These are phyloP conservation scores for Pseudocheirus occidentalis DNA, from an alignment of 2,797 vertebrate genomes.

Conservation along the genomic window DNA sequence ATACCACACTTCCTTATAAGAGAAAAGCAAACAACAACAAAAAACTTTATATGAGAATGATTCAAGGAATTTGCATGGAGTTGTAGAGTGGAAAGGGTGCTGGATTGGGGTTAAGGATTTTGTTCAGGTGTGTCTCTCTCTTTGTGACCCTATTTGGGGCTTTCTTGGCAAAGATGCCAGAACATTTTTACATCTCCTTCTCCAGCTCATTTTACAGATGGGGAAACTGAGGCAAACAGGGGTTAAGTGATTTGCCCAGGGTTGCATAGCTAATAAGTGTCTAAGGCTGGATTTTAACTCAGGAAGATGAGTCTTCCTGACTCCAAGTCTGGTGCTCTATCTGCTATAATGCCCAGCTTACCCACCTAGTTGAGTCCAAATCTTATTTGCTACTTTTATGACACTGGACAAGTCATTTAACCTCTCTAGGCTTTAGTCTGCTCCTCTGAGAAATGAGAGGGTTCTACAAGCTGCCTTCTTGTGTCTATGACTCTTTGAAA, in stretches of 20 bases:
- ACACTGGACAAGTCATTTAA: not conserved
- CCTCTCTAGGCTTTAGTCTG: not conserved
- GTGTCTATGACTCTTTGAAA: not conserved
- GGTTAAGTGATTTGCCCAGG: not conserved
- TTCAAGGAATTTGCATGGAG: conserved; percentile 21
- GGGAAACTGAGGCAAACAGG: not conserved
- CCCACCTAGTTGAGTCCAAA: not conserved
- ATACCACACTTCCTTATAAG: not conserved
- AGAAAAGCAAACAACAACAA: not conserved
- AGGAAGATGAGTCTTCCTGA: not conserved
- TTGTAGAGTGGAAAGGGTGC: not conserved
- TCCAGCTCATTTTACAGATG: not conserved
- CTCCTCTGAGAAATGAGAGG: not conserved
- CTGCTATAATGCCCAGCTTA: not conserved
- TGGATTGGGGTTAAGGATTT: not conserved
- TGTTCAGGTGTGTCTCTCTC: not conserved
- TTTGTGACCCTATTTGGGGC: not conserved
- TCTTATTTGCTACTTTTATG: not conserved
- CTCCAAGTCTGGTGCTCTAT: not conserved
- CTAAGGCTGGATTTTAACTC: no score
- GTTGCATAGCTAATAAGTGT: not conserved
- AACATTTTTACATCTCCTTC: not conserved
- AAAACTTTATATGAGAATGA: conserved; percentile 43
- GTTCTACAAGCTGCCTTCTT: not conserved
- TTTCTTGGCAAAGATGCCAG: not conserved